Percentiles rank a stretch among this genome's conserved stretches.
phyloP scores from a whole-genome alignment of 2,113 vertebrate genomes.

The Egretta garzetta region DNA sequence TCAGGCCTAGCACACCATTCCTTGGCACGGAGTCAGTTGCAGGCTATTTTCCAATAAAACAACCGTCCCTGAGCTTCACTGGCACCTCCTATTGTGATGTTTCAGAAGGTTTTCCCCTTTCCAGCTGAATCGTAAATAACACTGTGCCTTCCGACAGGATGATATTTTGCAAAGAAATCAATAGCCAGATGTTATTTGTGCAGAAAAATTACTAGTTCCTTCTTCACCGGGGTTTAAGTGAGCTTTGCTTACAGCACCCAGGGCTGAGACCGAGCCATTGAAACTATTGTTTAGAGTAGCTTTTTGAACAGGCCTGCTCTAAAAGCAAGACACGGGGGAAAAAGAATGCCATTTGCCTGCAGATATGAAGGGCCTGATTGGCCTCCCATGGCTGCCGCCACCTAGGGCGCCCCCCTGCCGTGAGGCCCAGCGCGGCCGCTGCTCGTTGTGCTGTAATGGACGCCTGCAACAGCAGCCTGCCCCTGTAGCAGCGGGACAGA shows the following conservation, averaged over 20 bases:
- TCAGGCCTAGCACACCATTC: background rate
- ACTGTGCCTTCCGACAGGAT: background rate
- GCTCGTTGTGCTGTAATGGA: background rate
- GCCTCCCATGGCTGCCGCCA: background rate
- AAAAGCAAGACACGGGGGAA: background rate
- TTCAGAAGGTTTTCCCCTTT: background rate
- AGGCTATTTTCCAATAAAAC: background rate
- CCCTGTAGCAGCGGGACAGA: background rate
- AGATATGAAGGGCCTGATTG: background rate
- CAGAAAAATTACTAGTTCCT: background rate
- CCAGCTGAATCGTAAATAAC: background rate
- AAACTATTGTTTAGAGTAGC: background rate
- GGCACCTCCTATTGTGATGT: fast-evolving
- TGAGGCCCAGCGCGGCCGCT: background rate
- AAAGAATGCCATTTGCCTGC: background rate
- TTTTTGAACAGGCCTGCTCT: background rate
- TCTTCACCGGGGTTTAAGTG: background rate
- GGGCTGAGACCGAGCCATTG: background rate
- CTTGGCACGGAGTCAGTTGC: background rate
- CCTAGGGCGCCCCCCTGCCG: no score
- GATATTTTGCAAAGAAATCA: background rate
- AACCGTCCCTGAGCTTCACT: background rate
- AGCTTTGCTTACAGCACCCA: background rate
- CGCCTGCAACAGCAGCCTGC: background rate
- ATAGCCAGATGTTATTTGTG: background rate